Percentiles rank a stretch among this genome's conserved stretches.
Evolutionary conservation across 2,113 vertebrate species (phyloP).

Genomic region (Mormyrus iriodes): DNA sequence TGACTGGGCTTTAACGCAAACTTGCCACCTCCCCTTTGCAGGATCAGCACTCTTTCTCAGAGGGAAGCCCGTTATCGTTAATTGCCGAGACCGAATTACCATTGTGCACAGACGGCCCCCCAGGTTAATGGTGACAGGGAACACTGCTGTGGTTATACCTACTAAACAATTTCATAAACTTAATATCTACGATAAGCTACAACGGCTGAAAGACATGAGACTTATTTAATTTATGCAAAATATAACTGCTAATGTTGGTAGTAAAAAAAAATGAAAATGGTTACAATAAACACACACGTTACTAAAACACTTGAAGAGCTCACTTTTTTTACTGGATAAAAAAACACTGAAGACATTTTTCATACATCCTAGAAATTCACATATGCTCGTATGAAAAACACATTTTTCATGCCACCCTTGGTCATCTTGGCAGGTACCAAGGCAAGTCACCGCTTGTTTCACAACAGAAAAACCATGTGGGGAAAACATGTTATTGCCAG

Average conservation of each 20-base stretch:
- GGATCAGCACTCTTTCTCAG: slow-evolving; percentile 27
- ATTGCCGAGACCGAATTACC: slow-evolving; percentile 54
- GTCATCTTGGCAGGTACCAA: background rate
- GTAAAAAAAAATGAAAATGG: slow-evolving; percentile 55
- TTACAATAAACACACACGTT: slow-evolving; percentile 54
- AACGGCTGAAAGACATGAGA: slow-evolving; percentile 52
- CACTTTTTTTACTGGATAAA: background rate
- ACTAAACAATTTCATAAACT: background rate
- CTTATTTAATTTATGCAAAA: slow-evolving; percentile 65
- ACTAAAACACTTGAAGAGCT: slow-evolving; percentile 31
- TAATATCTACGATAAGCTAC: slow-evolving; percentile 28
- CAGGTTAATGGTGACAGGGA: slow-evolving; percentile 61
- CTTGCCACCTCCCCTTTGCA: slow-evolving; percentile 9
- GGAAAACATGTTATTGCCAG: background rate
- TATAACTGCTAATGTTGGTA: slow-evolving; percentile 64
- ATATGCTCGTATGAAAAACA: background rate
- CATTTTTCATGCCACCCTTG: slow-evolving; percentile 2
- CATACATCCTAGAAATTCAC: background rate
- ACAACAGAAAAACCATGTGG: background rate
- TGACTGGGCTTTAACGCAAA: slow-evolving; percentile 27
- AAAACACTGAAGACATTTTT: slow-evolving; percentile 8
- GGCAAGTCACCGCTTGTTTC: background rate
- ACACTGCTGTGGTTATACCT: slow-evolving; percentile 38
- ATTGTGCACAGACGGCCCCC: slow-evolving; percentile 54
- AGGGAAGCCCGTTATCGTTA: slow-evolving; percentile 42